Evolutionary conservation across 2,113 vertebrate species (phyloP).

Genomic region (Castor canadensis): DNA sequence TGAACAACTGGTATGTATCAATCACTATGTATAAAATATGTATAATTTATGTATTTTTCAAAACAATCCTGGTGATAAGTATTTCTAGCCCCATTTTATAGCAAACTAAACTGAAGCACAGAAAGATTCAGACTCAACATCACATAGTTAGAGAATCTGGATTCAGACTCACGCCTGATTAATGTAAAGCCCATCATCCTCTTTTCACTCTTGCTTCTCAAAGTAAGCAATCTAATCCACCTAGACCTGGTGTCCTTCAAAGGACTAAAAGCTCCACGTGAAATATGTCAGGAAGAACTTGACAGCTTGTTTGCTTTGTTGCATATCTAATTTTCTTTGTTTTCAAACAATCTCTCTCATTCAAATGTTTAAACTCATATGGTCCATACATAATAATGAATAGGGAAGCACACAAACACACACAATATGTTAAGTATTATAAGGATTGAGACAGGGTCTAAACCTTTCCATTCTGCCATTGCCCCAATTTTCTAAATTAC

Average conservation of each 20-base stretch:
- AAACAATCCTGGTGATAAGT: neutral
- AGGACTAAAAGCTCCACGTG: neutral
- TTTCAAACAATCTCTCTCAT: neutral
- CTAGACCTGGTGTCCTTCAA: rapidly evolving
- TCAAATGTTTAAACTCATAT: neutral
- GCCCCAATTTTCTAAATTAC: neutral
- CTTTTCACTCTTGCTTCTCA: neutral
- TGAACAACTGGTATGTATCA: neutral
- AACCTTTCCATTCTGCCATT: neutral
- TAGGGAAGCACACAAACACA: neutral
- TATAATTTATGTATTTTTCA: neutral
- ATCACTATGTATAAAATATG: neutral
- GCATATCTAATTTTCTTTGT: neutral
- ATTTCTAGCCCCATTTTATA: neutral
- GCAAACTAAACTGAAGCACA: neutral
- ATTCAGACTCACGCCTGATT: neutral
- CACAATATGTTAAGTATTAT: rapidly evolving
- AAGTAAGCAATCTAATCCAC: rapidly evolving
- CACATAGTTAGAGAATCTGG: neutral
- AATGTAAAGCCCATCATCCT: rapidly evolving
- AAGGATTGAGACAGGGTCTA: neutral
- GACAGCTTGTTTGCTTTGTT: neutral
- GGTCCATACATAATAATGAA: neutral
- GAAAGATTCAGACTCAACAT: neutral
- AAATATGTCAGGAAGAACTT: neutral